Percentiles rank a stretch among this genome's conserved stretches.
phyloP scores from a whole-genome alignment of 2,888 invertebrate species.

The Cantharis rustica region DNA sequence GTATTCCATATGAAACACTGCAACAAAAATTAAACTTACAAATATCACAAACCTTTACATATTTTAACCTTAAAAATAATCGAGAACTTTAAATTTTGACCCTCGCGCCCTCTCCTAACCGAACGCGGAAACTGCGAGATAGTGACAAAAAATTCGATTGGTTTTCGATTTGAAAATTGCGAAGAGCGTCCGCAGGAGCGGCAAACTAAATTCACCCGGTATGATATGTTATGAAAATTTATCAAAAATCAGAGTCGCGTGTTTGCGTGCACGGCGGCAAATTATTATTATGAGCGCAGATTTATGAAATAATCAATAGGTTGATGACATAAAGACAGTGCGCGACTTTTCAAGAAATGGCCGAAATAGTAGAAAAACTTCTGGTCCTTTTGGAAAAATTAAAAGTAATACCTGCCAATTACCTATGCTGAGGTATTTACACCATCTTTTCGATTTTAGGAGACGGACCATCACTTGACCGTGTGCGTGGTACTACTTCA shows the following conservation, averaged over 20 bases:
- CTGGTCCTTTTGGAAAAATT: conserved; percentile 38
- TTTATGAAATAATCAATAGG: conserved; percentile 40
- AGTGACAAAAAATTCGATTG: background rate
- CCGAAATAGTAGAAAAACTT: conserved; percentile 36
- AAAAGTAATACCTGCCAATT: conserved; percentile 32
- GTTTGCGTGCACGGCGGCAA: conserved; percentile 34
- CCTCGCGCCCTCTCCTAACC: background rate
- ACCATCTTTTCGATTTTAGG: conserved; percentile 30
- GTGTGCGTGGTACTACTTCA: conserved; percentile 39
- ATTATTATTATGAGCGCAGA: conserved; percentile 27
- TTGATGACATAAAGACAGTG: conserved; percentile 40
- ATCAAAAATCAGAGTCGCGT: conserved; percentile 17
- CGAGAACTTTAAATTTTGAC: background rate
- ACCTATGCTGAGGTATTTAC: background rate
- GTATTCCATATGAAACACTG: conserved; percentile 19
- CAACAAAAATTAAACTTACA: background rate
- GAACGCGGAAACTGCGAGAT: background rate
- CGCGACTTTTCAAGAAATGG: conserved; percentile 32
- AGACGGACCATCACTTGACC: conserved; percentile 40
- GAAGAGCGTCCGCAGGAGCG: background rate
- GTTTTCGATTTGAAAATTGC: background rate
- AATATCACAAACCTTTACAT: conserved; percentile 5
- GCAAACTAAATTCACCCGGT: background rate
- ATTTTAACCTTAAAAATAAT: conserved; percentile 6
- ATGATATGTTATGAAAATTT: background rate